Evolutionary conservation across 1,140 invertebrate species (phyloP), one percentile per base, ranked within the genome.

Genomic region (Conus ventricosus): DNA sequence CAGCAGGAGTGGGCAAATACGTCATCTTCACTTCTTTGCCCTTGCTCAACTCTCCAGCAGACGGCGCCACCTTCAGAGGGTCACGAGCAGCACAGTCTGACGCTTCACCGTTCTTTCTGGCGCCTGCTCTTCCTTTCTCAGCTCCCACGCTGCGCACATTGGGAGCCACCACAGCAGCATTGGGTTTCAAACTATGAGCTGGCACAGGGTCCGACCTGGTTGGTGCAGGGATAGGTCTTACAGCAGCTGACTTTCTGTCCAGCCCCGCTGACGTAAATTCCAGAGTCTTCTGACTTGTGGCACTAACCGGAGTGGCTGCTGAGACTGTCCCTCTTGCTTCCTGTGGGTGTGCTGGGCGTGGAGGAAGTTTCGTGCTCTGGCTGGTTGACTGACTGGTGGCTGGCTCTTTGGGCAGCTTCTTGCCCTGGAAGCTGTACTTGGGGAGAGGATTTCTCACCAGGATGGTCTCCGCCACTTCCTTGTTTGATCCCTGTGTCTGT

Each of bases 341-440:
- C 20, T 23, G 17, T 71, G 67, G 17, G 6, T 71, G 67, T 20
- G 20, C 11, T 17, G 23, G 17, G 6, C 1, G 6, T 71, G 67
- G 15, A 20, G 67, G 67, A 5, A 71, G 60, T 63, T 20, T 20
- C 0, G 60, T 63, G 6, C 81, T 17, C 53, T 55, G 8, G 39
- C 15, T 23, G 54, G 53, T 23, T 51, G 51, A n/a, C 51, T 89
- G 54, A 1, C 23, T 67, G 17, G 39, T 17, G 89, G 87, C 78
- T 17, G 55, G 20, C 87, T 87, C 89, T 84, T 90, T 89, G 51
- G 55, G 63, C 57, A 92, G 89, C 88, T 90, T 90, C 85, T 84
- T 88, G 39, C 63, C 83, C 67, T 92, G 88, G 76, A 92, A 93
- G 83, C 89, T 93, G 90, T 94, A 93, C 84, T 93, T 94, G 51